Evolutionary conservation across 2,888 invertebrate species (phyloP), one percentile per base, ranked within the genome.

Genomic region (Eremobia ochroleuca): DNA sequence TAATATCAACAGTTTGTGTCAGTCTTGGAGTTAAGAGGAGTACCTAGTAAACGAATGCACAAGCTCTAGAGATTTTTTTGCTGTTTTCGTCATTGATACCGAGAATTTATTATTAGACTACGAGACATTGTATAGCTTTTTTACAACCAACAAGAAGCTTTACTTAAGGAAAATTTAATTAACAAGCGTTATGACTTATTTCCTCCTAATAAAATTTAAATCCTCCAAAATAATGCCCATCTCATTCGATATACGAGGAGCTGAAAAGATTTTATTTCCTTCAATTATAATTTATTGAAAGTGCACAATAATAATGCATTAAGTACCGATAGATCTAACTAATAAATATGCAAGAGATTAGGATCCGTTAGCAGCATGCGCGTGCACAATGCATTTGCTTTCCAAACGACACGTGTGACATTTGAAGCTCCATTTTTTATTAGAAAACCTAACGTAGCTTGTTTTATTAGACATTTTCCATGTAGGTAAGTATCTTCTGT

Each of bases 311-410:
- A 11, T 13, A 21, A 25, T 75, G 76, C 49, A 43, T 46, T 61
- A 18, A 0, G 1, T 37, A 34, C 40, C 34, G 34, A 43, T 82
- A 59, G 28, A 76, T 77, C 65, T 82, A 34, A 34, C 49, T 76
- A 59, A 78, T 76, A 73, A 77, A 77, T 72, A 79, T 81, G 81
- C 75, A 72, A 37, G 28, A 76, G 88, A 86, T 86, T 37, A 62
- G 28, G 49, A 83, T 86, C 87, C 15, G 55, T 25, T 74, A 66
- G 34, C 68, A 21, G 49, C 78, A 75, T 79, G 77, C 70, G 49
- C 71, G 28, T 61, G 76, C 73, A 62, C 61, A 66, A 52, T 87
- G 83, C 82, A 82, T 65, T 76, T 58, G 83, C 65, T 65, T 78
- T 78, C 65, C 55, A 65, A 34, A 59, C 34, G 15, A 31, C 74